phyloP scores from a whole-genome alignment of 2,888 invertebrate genomes.

The Gymnocheta viridis region DNA sequence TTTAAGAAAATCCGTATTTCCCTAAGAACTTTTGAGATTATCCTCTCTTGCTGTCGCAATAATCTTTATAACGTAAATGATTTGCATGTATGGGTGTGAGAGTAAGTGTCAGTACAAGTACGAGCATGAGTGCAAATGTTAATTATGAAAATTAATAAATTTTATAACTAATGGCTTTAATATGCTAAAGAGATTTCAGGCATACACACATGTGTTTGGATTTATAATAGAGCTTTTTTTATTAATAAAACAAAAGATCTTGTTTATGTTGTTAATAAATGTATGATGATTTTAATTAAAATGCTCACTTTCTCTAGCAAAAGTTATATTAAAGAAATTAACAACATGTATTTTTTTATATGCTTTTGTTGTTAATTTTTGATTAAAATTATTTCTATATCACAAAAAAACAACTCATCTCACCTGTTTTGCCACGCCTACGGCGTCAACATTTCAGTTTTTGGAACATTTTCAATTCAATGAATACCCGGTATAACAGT shows the following conservation, averaged over 20 bases:
- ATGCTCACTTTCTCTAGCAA: not conserved
- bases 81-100: slow-evolving; percentile 54
- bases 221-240: not conserved
- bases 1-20: too few species aligned
- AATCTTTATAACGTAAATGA: slow-evolving; percentile 54
- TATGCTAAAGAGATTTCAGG: slow-evolving; percentile 65
- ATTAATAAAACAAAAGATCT: slow-evolving; percentile 10
- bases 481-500: slow-evolving; percentile 24
- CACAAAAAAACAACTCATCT: slow-evolving; percentile 51
- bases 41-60: not conserved
- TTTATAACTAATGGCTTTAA: slow-evolving; percentile 68
- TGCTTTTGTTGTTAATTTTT: not conserved
- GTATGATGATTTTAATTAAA: slow-evolving; percentile 56
- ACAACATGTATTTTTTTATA: not conserved
- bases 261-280: slow-evolving; percentile 24
- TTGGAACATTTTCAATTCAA: not conserved
- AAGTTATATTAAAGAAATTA: slow-evolving; percentile 1
- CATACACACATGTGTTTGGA: slow-evolving; percentile 13
- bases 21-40: not conserved
- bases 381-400: not conserved
- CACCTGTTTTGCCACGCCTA: slow-evolving; percentile 71
- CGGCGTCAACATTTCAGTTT: slow-evolving; percentile 48
- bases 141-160: slow-evolving; percentile 70
- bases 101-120: slow-evolving; percentile 48
- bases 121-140: slow-evolving; percentile 66